These are phyloP conservation scores for Arvicanthis niloticus DNA, from an alignment of 2,113 vertebrate species.

Conservation along the genomic window DNA sequence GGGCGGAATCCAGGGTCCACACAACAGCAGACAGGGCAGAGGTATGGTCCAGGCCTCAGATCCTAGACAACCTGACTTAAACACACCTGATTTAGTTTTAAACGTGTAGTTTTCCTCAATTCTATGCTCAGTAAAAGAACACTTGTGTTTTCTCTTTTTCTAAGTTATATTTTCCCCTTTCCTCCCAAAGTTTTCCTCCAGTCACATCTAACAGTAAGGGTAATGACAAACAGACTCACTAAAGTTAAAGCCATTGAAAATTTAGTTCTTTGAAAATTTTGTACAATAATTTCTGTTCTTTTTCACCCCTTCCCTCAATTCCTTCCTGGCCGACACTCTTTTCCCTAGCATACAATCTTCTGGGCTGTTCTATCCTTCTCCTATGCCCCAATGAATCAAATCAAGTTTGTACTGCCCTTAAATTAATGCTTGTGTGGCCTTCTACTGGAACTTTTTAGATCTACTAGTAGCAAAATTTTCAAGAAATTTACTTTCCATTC, in stretches of 20 bases:
- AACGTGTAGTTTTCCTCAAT: neutral
- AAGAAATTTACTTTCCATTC: neutral
- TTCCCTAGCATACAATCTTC: neutral
- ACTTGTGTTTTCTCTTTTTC: neutral
- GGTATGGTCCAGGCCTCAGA: too few relatives aligned
- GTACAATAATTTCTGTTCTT: neutral
- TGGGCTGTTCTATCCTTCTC: neutral
- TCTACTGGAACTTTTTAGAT: neutral
- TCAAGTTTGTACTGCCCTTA: neutral
- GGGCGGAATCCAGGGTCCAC: too few relatives aligned
- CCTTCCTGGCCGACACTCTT: neutral
- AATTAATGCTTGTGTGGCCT: neutral
- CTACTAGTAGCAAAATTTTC: neutral
- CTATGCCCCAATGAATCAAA: neutral
- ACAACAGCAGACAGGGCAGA: too few relatives aligned
- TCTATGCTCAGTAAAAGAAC: neutral
- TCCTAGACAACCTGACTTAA: too few relatives aligned
- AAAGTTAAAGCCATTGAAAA: neutral
- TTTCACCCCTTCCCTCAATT: neutral
- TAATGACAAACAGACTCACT: neutral
- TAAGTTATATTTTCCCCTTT: neutral
- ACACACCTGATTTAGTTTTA: neutral
- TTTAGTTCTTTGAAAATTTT: neutral
- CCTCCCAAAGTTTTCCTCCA: rapidly evolving
- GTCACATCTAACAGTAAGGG: neutral